A percentile compares a stretch with the other conserved stretches of the same genome.
Evolutionary conservation across 2,113 vertebrate species (phyloP).

Genomic region (Archilochus colubris): DNA sequence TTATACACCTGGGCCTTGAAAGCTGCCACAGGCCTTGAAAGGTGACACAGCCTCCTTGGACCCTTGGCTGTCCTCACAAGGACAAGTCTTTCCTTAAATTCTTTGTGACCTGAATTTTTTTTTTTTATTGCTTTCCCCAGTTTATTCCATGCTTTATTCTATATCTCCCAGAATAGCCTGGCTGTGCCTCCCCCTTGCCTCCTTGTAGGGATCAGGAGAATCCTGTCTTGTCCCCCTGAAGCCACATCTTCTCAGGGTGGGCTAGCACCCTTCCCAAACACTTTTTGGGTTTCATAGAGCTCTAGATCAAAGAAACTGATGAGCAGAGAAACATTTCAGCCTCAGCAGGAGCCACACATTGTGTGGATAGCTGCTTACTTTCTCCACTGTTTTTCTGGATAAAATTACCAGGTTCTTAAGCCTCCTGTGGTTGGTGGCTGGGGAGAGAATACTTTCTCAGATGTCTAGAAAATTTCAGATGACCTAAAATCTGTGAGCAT

Average conservation of each 20-base stretch:
- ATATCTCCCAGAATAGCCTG: not conserved
- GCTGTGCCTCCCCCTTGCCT: not conserved
- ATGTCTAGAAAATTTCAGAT: not conserved
- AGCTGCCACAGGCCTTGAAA: not conserved
- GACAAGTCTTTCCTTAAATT: not conserved
- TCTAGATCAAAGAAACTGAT: too few species aligned
- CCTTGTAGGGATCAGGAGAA: not conserved
- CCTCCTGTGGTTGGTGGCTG: not conserved
- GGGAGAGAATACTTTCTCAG: not conserved
- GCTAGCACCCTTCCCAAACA: too few species aligned
- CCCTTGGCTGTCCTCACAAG: not conserved
- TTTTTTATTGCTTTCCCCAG: too few species aligned
- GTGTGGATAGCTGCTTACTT: too few species aligned
- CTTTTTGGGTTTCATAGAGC: too few species aligned
- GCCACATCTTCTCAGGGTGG: not conserved
- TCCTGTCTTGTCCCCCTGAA: fast-evolving
- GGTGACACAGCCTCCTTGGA: not conserved
- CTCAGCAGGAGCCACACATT: too few species aligned
- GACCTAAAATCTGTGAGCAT: not conserved
- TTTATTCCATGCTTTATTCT: not conserved
- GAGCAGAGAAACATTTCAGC: too few species aligned
- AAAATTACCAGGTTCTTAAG: not conserved
- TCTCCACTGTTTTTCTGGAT: not conserved
- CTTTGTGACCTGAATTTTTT: not conserved
- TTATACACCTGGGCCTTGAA: not conserved